A percentile compares a stretch with the other conserved stretches of the same genome.
These are phyloP conservation scores for Trichonephila clavipes DNA, from an alignment of 1,140 invertebrate species.

Conservation along the genomic window DNA sequence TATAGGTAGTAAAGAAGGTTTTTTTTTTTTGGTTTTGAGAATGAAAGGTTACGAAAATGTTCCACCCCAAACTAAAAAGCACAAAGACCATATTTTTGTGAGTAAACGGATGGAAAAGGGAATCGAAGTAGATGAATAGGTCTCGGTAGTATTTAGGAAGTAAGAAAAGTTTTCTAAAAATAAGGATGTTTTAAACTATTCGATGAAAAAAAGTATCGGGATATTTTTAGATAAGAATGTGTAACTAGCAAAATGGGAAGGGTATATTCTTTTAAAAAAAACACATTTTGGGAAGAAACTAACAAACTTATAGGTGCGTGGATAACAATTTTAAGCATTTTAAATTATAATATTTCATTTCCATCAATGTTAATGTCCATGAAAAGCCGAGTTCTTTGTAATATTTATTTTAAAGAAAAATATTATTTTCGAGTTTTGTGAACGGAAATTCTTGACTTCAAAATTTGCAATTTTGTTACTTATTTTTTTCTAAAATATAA, in stretches of 20 bases:
- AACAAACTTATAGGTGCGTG: too few relatives aligned
- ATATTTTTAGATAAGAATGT: neutral
- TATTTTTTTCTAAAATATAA: too few relatives aligned
- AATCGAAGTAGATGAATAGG: neutral
- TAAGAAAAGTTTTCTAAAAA: neutral
- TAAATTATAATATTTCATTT: too few relatives aligned
- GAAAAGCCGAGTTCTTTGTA: too few relatives aligned
- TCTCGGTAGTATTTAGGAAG: neutral
- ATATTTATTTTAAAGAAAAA: too few relatives aligned
- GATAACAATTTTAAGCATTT: too few relatives aligned
- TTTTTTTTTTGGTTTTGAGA: neutral
- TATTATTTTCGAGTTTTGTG: too few relatives aligned
- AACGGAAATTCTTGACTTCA: too few relatives aligned
- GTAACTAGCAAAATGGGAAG: neutral
- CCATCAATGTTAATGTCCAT: too few relatives aligned
- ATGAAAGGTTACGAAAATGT: neutral
- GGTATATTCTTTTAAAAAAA: neutral
- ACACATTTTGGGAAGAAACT: neutral
- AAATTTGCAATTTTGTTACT: too few relatives aligned
- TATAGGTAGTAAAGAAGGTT: neutral
- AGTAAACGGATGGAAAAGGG: neutral
- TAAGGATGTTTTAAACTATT: neutral
- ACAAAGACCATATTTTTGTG: neutral
- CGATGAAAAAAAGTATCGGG: neutral
- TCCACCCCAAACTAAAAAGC: neutral